A percentile compares a stretch with the other conserved stretches of the same genome.
Evolutionary conservation across 35 echinoderm and acorn worm genomes (phyloP).

Genomic region (Apostichopus japonicus): DNA sequence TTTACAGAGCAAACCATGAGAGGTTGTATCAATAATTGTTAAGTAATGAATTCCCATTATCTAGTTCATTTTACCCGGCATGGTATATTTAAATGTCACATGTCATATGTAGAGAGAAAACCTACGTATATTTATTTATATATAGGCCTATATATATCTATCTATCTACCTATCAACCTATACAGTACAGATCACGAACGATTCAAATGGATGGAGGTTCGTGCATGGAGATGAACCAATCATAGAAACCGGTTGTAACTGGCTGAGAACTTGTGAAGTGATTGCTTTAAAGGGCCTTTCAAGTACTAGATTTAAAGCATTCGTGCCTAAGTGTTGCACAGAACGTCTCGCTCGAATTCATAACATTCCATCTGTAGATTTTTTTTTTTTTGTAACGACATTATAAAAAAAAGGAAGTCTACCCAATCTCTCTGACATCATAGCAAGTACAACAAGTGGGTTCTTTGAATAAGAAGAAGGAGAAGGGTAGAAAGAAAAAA

Average conservation of each 20-base stretch:
- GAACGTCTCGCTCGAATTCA: constrained; percentile 22
- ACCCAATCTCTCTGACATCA: constrained; percentile 26
- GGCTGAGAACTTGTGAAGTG: not conserved
- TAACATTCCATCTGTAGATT: constrained; percentile 10
- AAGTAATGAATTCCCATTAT: not conserved
- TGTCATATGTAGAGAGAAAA: not conserved
- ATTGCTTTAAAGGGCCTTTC: constrained; percentile 2
- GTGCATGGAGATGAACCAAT: not conserved
- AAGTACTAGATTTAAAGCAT: not conserved
- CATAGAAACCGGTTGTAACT: not conserved
- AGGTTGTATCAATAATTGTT: not conserved
- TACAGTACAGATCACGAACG: too few relatives aligned
- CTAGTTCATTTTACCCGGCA: not conserved
- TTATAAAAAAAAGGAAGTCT: not conserved
- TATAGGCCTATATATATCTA: too few relatives aligned
- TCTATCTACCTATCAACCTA: too few relatives aligned
- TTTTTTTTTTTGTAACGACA: not conserved
- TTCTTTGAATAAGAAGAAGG: not conserved
- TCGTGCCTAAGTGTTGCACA: constrained; percentile 39
- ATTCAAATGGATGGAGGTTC: too few relatives aligned
- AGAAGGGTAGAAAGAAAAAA: not conserved
- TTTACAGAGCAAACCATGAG: not conserved
- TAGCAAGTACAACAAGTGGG: constrained; percentile 29
- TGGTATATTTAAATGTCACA: not conserved
- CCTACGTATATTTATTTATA: too few relatives aligned